Percentiles rank a stretch among this genome's conserved stretches.
These are phyloP conservation scores for Pinctada fucata DNA, from an alignment of 2,888 invertebrate genomes.

Conservation along the genomic window DNA sequence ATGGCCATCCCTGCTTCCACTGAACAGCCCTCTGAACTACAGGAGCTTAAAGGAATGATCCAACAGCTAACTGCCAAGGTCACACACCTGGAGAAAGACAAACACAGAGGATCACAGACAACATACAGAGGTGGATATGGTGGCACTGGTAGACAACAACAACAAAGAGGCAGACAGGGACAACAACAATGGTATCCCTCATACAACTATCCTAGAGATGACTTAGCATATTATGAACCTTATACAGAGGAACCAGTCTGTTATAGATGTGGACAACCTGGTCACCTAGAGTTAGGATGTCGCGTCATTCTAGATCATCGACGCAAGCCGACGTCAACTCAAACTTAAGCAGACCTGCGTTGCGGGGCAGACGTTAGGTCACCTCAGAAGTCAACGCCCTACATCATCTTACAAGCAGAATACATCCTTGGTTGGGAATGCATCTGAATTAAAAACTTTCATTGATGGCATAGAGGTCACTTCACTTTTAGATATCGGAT, in stretches of 20 bases:
- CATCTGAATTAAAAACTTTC: not conserved
- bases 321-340: too few relatives aligned
- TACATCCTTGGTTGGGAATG: not conserved
- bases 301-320: too few relatives aligned
- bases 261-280: too few relatives aligned
- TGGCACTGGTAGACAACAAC: too few relatives aligned
- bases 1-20: not conserved
- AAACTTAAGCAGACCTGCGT: too few relatives aligned
- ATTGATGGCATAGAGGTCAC: not conserved
- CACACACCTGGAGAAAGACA: not conserved
- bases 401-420: not conserved
- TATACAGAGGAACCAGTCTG: too few relatives aligned
- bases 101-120: not conserved
- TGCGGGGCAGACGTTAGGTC: too few relatives aligned
- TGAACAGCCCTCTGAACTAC: not conserved
- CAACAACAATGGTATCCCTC: not conserved
- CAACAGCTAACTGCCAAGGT: constrained; percentile 6
- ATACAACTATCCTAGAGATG: not conserved
- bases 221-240: too few relatives aligned
- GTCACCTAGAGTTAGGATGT: too few relatives aligned
- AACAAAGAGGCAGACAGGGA: not conserved
- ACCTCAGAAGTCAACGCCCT: too few relatives aligned
- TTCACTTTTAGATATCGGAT: not conserved
- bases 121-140: not conserved
- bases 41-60: constrained; percentile 3